These are phyloP conservation scores for Orthosia gracilis DNA, from an alignment of 2,888 invertebrate genomes.

Conservation along the genomic window DNA sequence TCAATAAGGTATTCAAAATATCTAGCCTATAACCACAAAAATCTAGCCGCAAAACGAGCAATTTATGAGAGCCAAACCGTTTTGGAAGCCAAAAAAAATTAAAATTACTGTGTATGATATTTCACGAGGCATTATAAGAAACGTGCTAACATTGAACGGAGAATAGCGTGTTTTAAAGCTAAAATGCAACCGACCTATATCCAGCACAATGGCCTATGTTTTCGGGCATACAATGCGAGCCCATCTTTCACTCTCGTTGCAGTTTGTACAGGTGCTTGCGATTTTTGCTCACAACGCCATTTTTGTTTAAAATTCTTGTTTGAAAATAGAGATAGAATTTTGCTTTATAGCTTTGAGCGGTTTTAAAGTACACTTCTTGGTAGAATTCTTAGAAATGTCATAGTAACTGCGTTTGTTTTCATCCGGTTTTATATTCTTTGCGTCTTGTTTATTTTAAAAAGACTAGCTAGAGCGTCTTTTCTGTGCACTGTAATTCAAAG, in stretches of 20 bases:
- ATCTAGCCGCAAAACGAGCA: background rate
- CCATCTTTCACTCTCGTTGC: conserved; percentile 77
- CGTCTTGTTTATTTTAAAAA: conserved; percentile 11
- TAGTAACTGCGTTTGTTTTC: conserved; percentile 2
- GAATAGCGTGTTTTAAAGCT: conserved; percentile 75
- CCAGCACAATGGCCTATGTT: conserved; percentile 82
- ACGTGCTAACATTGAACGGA: conserved; percentile 63
- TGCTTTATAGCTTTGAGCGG: conserved; percentile 23
- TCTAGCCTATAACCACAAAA: background rate
- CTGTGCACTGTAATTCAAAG: background rate
- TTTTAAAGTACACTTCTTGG: conserved; percentile 32
- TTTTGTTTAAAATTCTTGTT: conserved; percentile 69
- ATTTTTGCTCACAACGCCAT: conserved; percentile 71
- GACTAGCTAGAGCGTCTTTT: conserved; percentile 21
- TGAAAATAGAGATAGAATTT: conserved; percentile 60
- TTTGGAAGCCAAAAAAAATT: conserved; percentile 16
- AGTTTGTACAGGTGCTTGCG: conserved; percentile 80
- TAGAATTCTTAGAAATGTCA: conserved; percentile 13
- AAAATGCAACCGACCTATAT: conserved; percentile 84
- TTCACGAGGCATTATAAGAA: conserved; percentile 64
- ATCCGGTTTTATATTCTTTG: conserved; percentile 10
- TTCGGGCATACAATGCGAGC: conserved; percentile 82
- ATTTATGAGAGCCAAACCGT: background rate
- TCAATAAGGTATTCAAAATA: background rate
- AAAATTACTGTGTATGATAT: conserved; percentile 50